Percentiles rank a stretch among this genome's conserved stretches.
These are phyloP conservation scores for Epiblema foenella DNA, from an alignment of 2,888 invertebrate genomes.

Conservation along the genomic window DNA sequence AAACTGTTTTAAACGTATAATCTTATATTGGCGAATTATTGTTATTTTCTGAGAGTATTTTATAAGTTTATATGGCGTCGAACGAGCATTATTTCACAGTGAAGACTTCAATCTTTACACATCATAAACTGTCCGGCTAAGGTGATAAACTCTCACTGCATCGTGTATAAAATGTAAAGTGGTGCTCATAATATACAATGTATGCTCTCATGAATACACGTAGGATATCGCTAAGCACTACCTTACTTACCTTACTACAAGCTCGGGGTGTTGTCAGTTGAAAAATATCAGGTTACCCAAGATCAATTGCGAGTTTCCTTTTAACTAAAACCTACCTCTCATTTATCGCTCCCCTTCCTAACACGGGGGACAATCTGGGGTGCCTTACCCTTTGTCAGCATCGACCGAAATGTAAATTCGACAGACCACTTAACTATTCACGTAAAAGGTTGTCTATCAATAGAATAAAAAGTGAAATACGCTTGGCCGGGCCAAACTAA, in stretches of 20 bases:
- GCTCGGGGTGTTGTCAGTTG: constrained; percentile 39
- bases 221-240: constrained; percentile 20
- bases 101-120: constrained; percentile 29
- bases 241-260: too few relatives aligned
- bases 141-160: constrained; percentile 35
- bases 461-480: constrained; percentile 25
- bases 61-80: background rate
- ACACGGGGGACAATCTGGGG: constrained; percentile 39
- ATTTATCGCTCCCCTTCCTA: constrained; percentile 51
- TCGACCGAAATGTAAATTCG: constrained; percentile 44
- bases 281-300: constrained; percentile 54
- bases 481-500: constrained; percentile 11
- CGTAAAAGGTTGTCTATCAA: constrained; percentile 41
- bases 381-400: constrained; percentile 44
- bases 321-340: constrained; percentile 53
- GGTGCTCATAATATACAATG: constrained; percentile 22
- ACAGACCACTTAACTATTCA: constrained; percentile 42
- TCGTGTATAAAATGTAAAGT: constrained; percentile 38
- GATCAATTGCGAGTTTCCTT: constrained; percentile 52
- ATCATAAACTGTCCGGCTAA: constrained; percentile 24
- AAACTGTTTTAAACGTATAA: too few relatives aligned
- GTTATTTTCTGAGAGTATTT: too few relatives aligned
- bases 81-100: background rate
- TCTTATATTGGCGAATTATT: too few relatives aligned
- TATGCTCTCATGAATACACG: constrained; percentile 20